Base-by-base conservation (phyloP, 2,888 invertebrate species). In the Zygothrica quintamaculata region DNA sequence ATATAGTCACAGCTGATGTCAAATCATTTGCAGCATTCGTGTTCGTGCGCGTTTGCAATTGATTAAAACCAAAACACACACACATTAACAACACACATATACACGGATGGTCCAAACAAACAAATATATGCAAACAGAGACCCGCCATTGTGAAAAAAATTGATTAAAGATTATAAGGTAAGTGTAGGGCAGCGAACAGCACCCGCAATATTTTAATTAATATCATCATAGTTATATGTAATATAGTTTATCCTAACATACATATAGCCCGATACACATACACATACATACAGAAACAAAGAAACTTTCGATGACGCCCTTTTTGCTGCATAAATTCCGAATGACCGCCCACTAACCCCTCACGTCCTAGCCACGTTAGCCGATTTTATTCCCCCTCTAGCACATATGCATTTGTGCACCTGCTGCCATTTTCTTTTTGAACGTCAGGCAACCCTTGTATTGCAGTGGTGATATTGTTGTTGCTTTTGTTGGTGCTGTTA, bases 341-440 rank as follows among this genome's bases (percentile, higher is more conserved):
- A 50, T 39, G 40, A 42, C 53, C 62, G 34, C 61, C 74, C 59
- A 60, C 33, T 43, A 52, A 15, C 29, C 16, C 39, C 13, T 15
- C 40, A 11, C 13, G 15, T 5, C 15, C 11, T 13, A 33, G 11
- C 29, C 40, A 34, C 1, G 5, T 25, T 13, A 8, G 13, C 40
- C 2, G 26, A 39, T 11, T 42, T 40, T 26, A 26, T 29, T 8
- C 40, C 31, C 26, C 37, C 5, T 37, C 25, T 6, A 53, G 22
- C 5, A 46, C 43, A 51, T 62, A 55, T 81, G 58, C 76, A 85
- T 68, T 57, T 58, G 55, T 85, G 65, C 80, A 80, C 86, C 84
- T 80, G 84, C 79, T 79, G 86, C 84, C 86, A 84, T 85, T 80
- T 86, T 86, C 70, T 79, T 85, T 79, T 64, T 43, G 37, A 60